Evolutionary conservation across 2,113 vertebrate genomes (phyloP).

Genomic region (Corydoras maculifer): DNA sequence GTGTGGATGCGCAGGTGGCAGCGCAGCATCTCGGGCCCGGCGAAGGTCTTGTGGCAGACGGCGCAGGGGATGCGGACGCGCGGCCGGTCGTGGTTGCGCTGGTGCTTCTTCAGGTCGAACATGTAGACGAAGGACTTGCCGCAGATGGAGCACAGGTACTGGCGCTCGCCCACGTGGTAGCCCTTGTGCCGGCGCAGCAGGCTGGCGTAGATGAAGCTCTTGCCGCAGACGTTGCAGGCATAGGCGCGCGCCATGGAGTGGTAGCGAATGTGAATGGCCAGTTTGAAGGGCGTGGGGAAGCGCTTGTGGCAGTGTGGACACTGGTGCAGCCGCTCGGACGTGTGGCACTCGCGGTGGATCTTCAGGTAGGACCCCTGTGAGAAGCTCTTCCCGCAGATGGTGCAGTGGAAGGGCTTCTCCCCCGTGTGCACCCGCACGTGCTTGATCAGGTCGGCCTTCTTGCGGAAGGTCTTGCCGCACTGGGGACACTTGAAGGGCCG

Average conservation of each 20-base stretch:
- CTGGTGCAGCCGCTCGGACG: constrained; percentile 49
- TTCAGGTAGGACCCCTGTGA: constrained; percentile 56
- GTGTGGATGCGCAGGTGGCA: constrained; percentile 58
- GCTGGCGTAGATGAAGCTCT: constrained; percentile 50
- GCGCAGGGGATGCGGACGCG: constrained; percentile 31
- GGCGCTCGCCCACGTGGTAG: constrained; percentile 56
- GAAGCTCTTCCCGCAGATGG: constrained; percentile 54
- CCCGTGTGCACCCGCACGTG: constrained; percentile 56
- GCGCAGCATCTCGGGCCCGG: constrained; percentile 44
- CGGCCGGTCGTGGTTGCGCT: constrained; percentile 40
- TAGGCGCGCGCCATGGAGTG: constrained; percentile 51
- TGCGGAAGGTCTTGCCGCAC: constrained; percentile 55
- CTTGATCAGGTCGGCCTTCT: constrained; percentile 56
- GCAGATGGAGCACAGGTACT: constrained; percentile 41
- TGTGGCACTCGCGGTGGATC: constrained; percentile 53
- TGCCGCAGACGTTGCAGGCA: constrained; percentile 56
- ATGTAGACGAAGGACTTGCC: constrained; percentile 46
- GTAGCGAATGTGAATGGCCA: constrained; percentile 51
- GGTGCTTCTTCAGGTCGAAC: constrained; percentile 48
- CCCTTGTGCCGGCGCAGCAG: constrained; percentile 53
- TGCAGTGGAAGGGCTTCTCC: constrained; percentile 47
- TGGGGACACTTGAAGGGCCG: constrained; percentile 48
- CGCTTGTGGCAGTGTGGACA: constrained; percentile 56
- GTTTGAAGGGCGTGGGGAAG: constrained; percentile 47
- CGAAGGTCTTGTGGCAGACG: constrained; percentile 42